Base-by-base conservation (phyloP, 2,888 invertebrate genomes). In the Xestia xanthographa region DNA sequence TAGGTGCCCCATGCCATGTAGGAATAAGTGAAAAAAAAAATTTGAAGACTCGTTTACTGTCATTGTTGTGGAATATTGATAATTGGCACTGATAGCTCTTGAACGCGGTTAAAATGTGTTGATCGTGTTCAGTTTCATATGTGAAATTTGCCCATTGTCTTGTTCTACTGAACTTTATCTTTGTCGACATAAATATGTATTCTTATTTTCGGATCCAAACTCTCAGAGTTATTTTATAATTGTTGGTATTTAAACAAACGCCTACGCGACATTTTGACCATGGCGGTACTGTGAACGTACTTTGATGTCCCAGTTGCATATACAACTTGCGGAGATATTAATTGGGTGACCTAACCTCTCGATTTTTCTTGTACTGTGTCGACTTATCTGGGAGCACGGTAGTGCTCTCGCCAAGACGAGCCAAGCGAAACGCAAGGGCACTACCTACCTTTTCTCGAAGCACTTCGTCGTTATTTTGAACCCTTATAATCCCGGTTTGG, bases 221-320 rank as follows among this genome's bases (percentile, higher is more conserved):
- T 62, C 14, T 58, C 14, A 72, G 34, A 69, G 43, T 50, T 77
- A 69, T 65, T 71, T 66, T 45, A 34, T 66, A 66, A 62, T 79
- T 43, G 22, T 41, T 41, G 41, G 41, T 41, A 41, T 41, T 9
- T 41, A 45, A 63, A 34, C 14, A 41, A 60, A 72, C 62, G 66
- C 72, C 66, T 53, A 72, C 41, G 38, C 45, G 17, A 66, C 38
- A 66, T 66, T 41, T 48, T 12, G n/a, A n/a, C 29, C 29, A 72
- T 66, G 34, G 53, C 29, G 12, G 22, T 22, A 66, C 34, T 20
- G 38, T 38, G 34, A 38, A 29, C 9, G 29, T 58, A 38, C 38
- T 43, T 38, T 22, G 66, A n/a, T 53, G 65, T 68, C 9, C 50
- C 48, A 62, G 62, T 75, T 22, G 22, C 38, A 43, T 53, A 12